Conservation (phyloP, 2,113 vertebrate species). For the Orycteropus afer region DNA sequence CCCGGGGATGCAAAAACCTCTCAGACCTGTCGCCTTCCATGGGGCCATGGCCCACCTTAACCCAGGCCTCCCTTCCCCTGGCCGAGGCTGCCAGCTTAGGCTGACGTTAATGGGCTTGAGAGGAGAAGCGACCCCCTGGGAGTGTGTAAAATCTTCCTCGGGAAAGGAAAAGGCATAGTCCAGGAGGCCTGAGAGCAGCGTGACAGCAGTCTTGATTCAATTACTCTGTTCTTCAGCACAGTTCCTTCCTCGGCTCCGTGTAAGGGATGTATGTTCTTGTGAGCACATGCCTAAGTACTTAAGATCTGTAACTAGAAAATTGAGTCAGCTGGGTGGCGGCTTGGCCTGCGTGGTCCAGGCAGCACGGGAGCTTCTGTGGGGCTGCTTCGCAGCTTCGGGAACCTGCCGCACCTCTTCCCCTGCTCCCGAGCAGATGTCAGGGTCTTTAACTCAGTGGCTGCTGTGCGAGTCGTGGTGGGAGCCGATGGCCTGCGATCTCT, state of each 20-base stretch:
- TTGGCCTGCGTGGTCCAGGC: neutral
- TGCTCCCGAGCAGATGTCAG: slow-evolving; percentile 83
- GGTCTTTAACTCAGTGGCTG: slow-evolving; percentile 83
- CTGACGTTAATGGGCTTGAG: neutral
- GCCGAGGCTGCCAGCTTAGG: neutral
- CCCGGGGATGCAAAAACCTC: too few relatives aligned
- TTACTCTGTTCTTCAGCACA: slow-evolving; percentile 57
- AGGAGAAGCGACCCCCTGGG: slow-evolving; percentile 16
- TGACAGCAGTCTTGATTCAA: slow-evolving; percentile 73
- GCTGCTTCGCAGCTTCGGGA: slow-evolving; percentile 65
- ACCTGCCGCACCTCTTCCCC: slow-evolving; percentile 62
- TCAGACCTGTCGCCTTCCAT: too few relatives aligned
- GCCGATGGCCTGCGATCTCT: slow-evolving; percentile 85
- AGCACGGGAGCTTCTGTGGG: neutral
- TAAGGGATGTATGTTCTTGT: slow-evolving; percentile 42
- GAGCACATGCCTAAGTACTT: slow-evolving; percentile 7
- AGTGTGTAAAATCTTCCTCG: slow-evolving; percentile 44
- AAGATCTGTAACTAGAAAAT: slow-evolving; percentile 18
- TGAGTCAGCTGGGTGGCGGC: fast-evolving
- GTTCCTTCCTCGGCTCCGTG: slow-evolving; percentile 36
- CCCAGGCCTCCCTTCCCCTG: neutral
- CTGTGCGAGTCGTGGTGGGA: slow-evolving; percentile 82
- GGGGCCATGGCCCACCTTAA: neutral
- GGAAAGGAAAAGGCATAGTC: slow-evolving; percentile 10
- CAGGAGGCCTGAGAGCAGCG: slow-evolving; percentile 25